Base-by-base conservation (phyloP, 2,113 vertebrate genomes). In the Zosterops japonicus region DNA sequence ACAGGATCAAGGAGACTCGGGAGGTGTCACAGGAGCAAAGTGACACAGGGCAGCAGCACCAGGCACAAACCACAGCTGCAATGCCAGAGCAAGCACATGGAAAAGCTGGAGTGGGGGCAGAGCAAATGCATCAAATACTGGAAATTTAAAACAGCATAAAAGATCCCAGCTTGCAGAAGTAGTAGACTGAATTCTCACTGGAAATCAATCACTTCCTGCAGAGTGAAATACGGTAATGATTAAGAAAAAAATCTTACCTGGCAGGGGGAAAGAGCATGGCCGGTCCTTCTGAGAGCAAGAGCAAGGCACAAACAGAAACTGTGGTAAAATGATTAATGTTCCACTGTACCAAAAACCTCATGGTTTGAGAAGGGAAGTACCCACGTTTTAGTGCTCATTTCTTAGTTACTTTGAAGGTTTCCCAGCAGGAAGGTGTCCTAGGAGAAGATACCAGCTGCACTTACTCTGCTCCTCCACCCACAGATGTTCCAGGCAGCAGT, bases 11-110 rank as follows among this genome's bases (percentile, higher is more conserved):
- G 19, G 2, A 23, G 53, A 49, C 1, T 0, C 3, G 12, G 67
- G 44, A 59, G 35, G 19, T 33, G 12, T 35, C 71, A 63, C 12
- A 20, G 87, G 47, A 75, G 33, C 28, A 29, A 39, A 83, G 56
- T 13, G 60, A 55, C 46, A 69, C 1, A 1, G 25, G 19, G 23
- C 67, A 35, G 36, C 67, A 72, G 56, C 0, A 0, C 49, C 20
- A 21, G 46, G 39, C 33, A 70, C 42, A 47, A 52, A 29, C 25
- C 20, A 10, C 1, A 33, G 55, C 79, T n/a, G 41, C 24, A 47
- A 46, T 2, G 6, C 42, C 3, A 49, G 24, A 64, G 42, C 50
- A 36, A 57, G 39, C 4, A 49, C 5, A 8, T 2, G 8, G 74
- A 74, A 35, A 67, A 57, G 57, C 12, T 21, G 35, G 55, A 14